phyloP scores from a whole-genome alignment of 2,888 invertebrate species.

The Meghimatium bilineatum region DNA sequence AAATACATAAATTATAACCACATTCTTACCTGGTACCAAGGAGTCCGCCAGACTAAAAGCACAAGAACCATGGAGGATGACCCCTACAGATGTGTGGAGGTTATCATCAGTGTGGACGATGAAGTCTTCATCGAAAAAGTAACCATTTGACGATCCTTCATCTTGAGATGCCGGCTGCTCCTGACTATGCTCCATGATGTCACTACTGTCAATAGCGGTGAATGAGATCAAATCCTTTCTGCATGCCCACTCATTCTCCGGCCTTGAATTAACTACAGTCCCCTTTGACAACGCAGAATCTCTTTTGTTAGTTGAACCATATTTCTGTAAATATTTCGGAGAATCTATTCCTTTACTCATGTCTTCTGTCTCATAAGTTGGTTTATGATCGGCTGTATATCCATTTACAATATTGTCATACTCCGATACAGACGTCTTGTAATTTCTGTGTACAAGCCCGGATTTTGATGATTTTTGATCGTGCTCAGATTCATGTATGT shows the following conservation, averaged over 20 bases:
- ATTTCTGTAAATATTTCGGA: background rate
- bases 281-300: background rate
- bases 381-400: background rate
- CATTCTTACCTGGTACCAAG: conserved; percentile 54
- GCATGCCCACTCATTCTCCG: background rate
- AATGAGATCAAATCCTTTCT: conserved; percentile 18
- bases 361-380: background rate
- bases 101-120: conserved; percentile 73
- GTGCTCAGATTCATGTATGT: background rate
- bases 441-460: too few species aligned
- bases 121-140: conserved; percentile 76
- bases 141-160: conserved; percentile 71
- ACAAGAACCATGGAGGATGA: conserved; percentile 45
- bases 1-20: background rate
- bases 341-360: background rate
- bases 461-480: background rate
- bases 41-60: conserved; percentile 61
- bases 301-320: background rate
- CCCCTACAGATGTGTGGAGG: conserved; percentile 57
- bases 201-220: conserved; percentile 24
- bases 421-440: background rate
- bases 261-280: background rate
- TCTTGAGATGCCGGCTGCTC: conserved; percentile 58
- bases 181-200: conserved; percentile 29
- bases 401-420: background rate